Base-by-base conservation (phyloP, 1,140 invertebrate species). In the Luehdorfia chinensis region DNA sequence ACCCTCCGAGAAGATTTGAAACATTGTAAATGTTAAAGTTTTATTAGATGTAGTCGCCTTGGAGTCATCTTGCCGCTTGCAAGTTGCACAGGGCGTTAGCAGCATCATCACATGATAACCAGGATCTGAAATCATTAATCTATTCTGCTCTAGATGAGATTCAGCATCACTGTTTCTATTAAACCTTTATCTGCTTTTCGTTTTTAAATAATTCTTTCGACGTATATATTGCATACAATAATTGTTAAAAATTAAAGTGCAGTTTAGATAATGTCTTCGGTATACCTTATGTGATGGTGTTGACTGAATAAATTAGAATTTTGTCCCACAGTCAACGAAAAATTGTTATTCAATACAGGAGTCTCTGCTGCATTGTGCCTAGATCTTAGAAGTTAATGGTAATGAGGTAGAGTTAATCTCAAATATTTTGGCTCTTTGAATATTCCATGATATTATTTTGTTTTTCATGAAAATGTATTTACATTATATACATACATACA, bases 291-390 rank as follows among this genome's bases (percentile, higher is more conserved):
- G 69, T 64, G 56, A 53, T 74, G 75, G 67, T 74, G 75, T 75
- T 66, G 55, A 53, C 72, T 74, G 65, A 59, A 59, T 58, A 47
- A 60, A 60, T 65, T 70, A 57, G 59, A 60, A 59, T 70, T 65
- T 75, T 68, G 76, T 72, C 79, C 81, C 81, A 78, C 80, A 75
- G 67, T 87, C 86, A 88, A 88, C 86, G 84, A 87, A 87, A n/a
- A 80, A 76, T 76, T 84, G 75, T 84, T 87, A 79, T 85, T 73
- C 75, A 79, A 43, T 87, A 87, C 87, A 85, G 87, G 80, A 87
- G 79, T 84, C 75, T 87, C 79, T 87, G 78, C 80, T 86, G 83
- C 79, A 87, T 87, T 87, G 86, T 88, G 87, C 87, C 87, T 88
- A 88, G 87, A 87, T 87, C 81, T 86, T 88, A 88, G 85, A 87